phyloP scores from a whole-genome alignment of 1,140 invertebrate species.

The Ganaspis sp. region DNA sequence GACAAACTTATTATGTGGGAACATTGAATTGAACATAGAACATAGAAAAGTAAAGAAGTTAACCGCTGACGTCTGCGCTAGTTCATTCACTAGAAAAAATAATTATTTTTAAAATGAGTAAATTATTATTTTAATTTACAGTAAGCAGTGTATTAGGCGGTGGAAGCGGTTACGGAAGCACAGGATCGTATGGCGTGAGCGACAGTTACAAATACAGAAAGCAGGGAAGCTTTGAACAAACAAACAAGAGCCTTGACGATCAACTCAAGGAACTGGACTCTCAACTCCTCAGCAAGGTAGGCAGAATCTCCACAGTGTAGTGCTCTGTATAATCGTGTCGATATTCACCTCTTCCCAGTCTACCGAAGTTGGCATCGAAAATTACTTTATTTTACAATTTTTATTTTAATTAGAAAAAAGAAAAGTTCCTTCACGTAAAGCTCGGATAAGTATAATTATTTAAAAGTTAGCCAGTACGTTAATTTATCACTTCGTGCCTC shows the following conservation, averaged over 20 bases:
- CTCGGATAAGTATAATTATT: slow-evolving; percentile 39
- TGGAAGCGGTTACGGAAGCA: slow-evolving; percentile 79
- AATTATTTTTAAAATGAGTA: slow-evolving; percentile 28
- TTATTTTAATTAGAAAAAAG: slow-evolving; percentile 36
- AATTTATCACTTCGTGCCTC: slow-evolving; percentile 47
- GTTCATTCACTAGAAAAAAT: no score
- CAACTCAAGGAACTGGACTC: slow-evolving; percentile 89
- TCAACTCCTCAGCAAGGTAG: slow-evolving; percentile 84
- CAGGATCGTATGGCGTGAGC: slow-evolving; percentile 78
- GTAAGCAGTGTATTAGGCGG: slow-evolving; percentile 79
- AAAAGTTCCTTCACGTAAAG: slow-evolving; percentile 37
- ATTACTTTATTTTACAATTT: slow-evolving; percentile 30
- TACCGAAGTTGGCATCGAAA: slow-evolving; percentile 22
- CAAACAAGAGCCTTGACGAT: slow-evolving; percentile 86
- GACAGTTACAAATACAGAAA: slow-evolving; percentile 79
- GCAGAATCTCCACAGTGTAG: slow-evolving; percentile 68
- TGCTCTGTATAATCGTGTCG: slow-evolving; percentile 38
- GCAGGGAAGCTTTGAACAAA: slow-evolving; percentile 83
- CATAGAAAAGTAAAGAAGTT: no score
- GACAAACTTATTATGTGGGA: no score
- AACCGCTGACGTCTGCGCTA: no score
- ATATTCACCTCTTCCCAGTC: slow-evolving; percentile 30
- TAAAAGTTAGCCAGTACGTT: slow-evolving; percentile 41
- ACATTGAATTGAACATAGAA: no score
- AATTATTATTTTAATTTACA: slow-evolving; percentile 54